Evolutionary conservation across 2,113 vertebrate species (phyloP).

Genomic region (Nothobranchius furzeri): DNA sequence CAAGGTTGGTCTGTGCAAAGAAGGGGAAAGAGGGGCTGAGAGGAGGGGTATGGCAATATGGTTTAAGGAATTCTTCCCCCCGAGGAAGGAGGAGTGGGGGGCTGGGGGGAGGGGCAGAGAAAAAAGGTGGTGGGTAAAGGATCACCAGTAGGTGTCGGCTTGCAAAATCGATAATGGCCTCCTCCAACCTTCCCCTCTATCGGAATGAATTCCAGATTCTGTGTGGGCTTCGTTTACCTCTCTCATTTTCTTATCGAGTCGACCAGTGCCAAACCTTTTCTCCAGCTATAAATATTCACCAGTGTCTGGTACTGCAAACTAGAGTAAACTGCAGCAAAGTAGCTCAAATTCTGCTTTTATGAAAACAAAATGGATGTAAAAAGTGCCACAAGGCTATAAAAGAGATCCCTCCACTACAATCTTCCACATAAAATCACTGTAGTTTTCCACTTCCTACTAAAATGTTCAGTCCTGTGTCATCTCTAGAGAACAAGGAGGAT

Average conservation of each 20-base stretch:
- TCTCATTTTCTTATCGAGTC: constrained; percentile 65
- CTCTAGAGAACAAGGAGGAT: constrained; percentile 12
- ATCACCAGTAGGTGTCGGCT: constrained; percentile 68
- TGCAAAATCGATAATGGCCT: constrained; percentile 64
- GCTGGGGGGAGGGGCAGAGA: constrained; percentile 22
- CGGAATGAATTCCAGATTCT: constrained; percentile 67
- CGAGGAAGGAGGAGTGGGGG: constrained; percentile 20
- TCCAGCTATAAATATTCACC: constrained; percentile 57
- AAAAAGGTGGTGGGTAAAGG: constrained; percentile 61
- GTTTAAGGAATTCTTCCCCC: constrained; percentile 78
- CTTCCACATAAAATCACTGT: constrained; percentile 1
- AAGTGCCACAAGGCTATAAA: constrained; percentile 7
- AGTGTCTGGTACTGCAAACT: constrained; percentile 31
- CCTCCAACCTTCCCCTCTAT: constrained; percentile 40
- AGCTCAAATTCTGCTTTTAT: constrained; percentile 16
- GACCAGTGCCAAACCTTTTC: constrained; percentile 28
- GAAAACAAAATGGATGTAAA: constrained; percentile 21
- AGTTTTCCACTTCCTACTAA: constrained; percentile 39
- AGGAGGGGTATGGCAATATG: constrained; percentile 12
- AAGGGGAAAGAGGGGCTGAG: constrained; percentile 25
- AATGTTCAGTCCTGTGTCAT: constrained; percentile 31
- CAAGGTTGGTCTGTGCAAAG: constrained; percentile 52
- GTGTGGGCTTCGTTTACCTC: constrained; percentile 69
- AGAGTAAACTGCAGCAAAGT: constrained; percentile 27
- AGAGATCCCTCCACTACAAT: constrained; percentile 15